Evolutionary conservation across 2,113 vertebrate genomes (phyloP).

Genomic region (Phyllopteryx taeniolatus): DNA sequence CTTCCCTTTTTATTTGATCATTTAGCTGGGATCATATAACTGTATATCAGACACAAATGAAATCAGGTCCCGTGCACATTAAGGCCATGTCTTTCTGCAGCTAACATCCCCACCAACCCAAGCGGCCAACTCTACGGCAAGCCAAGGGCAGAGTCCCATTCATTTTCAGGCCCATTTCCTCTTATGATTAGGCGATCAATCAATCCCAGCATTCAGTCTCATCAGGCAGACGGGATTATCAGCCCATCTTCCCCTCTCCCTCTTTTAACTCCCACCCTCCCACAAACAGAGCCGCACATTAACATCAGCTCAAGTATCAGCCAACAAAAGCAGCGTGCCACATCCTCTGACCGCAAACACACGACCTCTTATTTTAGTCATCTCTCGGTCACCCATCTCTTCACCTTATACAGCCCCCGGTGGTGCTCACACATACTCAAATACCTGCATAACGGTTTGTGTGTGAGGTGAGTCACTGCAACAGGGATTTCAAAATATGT

Average conservation of each 20-base stretch:
- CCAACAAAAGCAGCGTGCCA: conserved; percentile 69
- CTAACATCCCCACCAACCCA: conserved; percentile 71
- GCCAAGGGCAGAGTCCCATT: conserved; percentile 83
- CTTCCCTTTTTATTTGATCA: conserved; percentile 80
- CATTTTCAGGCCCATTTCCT: conserved; percentile 88
- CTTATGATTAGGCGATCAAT: conserved; percentile 86
- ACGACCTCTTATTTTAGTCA: conserved; percentile 66
- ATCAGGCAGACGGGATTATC: conserved; percentile 83
- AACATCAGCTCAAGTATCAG: conserved; percentile 82
- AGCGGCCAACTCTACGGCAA: conserved; percentile 68
- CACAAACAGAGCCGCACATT: conserved; percentile 75
- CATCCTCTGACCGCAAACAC: conserved; percentile 75
- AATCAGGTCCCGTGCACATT: conserved; percentile 81
- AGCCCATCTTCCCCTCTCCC: conserved; percentile 76
- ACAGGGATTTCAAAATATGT: background rate
- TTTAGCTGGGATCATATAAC: conserved; percentile 82
- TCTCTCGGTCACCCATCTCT: conserved; percentile 40
- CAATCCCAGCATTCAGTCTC: conserved; percentile 84
- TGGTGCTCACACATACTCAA: background rate
- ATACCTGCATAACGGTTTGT: background rate
- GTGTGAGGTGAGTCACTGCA: background rate
- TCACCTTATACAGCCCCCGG: conserved; percentile 15
- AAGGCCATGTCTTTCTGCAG: conserved; percentile 76
- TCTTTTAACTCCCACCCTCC: conserved; percentile 63
- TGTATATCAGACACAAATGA: conserved; percentile 84